Base-by-base conservation (phyloP, 2,113 vertebrate species). In the Anguilla japonica region DNA sequence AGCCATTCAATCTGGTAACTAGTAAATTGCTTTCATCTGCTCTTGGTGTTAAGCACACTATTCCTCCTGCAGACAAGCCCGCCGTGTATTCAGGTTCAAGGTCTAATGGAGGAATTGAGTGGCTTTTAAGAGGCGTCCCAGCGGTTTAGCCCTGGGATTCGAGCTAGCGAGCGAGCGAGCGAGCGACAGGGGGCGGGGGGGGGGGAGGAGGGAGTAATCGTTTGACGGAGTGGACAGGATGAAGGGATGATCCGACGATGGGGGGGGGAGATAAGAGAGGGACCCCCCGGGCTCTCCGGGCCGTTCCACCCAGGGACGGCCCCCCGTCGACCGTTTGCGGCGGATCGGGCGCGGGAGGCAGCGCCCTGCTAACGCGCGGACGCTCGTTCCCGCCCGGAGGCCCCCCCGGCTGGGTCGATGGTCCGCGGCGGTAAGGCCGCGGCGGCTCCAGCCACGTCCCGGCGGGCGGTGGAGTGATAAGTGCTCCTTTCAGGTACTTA, bases 311-410 rank as follows among this genome's bases (percentile, higher is more conserved):
- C 3, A 56, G 81, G 50, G n/a, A 83, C 14, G n/a, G 20, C 81
- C 14, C 43, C 15, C 26, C 20, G 18, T 26, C 5, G 20, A 67
- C 60, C 11, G 5, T 67, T 67, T 11, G 15, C 57, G 57, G 57
- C 15, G 18, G 4, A 60, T 67, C 60, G 6, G 26, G 60, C 75
- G 84, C 67, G 67, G 43, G 83, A 63, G 60, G 46, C 85, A 0
- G 0, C 71, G 34, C 13, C 43, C 83, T 88, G 60, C 60, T 67
- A 67, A 67, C 60, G 20, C 0, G 60, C 60, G 60, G 60, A 67
- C 20, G 20, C 22, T 53, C 5, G 20, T 11, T 67, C 60, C 83
- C 89, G 80, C 87, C 79, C 83, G 34, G 82, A 71, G 91, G 85
- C 63, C 83, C 16, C 60, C 20, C 82, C 60, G 39, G 84, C 26